phyloP scores from a whole-genome alignment of 2,888 invertebrate genomes.

The Melanophora roralis region DNA sequence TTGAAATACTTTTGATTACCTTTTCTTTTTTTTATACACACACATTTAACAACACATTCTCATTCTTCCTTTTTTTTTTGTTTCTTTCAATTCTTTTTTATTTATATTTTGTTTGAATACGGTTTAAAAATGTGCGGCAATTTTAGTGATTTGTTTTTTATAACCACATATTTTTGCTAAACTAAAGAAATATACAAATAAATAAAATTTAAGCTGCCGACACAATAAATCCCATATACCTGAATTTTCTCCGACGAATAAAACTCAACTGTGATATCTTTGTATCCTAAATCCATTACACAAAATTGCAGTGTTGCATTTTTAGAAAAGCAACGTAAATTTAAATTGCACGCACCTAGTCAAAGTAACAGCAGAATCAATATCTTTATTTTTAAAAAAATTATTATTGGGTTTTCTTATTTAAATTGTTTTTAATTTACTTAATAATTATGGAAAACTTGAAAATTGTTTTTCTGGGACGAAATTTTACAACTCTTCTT shows the following conservation, averaged over 20 bases:
- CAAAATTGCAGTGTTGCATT: slow-evolving; percentile 35
- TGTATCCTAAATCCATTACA: slow-evolving; percentile 40
- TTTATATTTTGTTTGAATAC: neutral
- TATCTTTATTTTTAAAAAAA: no score
- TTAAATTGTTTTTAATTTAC: no score
- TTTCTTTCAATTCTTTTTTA: neutral
- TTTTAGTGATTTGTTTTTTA: neutral
- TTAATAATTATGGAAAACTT: no score
- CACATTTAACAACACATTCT: no score
- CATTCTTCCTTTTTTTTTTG: slow-evolving; percentile 13
- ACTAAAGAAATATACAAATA: slow-evolving; percentile 36
- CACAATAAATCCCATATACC: slow-evolving; percentile 26
- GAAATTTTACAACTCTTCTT: slow-evolving; percentile 28
- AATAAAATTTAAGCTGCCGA: slow-evolving; percentile 38
- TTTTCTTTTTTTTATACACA: slow-evolving; percentile 7
- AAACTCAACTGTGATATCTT: slow-evolving; percentile 55
- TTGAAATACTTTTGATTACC: neutral
- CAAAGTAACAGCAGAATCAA: no score
- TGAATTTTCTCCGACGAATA: slow-evolving; percentile 59
- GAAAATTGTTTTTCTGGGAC: neutral
- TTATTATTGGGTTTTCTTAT: no score
- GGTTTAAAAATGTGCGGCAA: neutral
- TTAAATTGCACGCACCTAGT: no score
- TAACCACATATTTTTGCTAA: slow-evolving; percentile 29
- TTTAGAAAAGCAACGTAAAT: no score